Evolutionary conservation across 2,888 invertebrate genomes (phyloP), one percentile per base, ranked within the genome.

Genomic region (Oligia latruncula): DNA sequence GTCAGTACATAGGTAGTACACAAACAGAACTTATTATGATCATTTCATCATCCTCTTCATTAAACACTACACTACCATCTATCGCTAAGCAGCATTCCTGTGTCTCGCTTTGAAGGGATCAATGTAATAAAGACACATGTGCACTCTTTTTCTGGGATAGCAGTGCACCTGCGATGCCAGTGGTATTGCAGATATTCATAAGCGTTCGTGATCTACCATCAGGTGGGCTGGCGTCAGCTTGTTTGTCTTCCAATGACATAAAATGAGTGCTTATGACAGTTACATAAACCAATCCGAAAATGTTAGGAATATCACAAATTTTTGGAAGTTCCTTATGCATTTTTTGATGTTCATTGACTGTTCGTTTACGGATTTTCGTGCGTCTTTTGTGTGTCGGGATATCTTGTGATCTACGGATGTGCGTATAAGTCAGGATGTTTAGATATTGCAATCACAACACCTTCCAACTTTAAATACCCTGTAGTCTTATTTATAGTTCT

Each of bases 1-100:
- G 98, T 98, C 92, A 95, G 96, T 93, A 72, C 83, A 82, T 82
- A 78, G 81, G 81, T 82, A 82, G 80, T 76, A 81, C 67, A 71
- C 82, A 40, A 66, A 77, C 67, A 62, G 15, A 77, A 71, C 17
- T 81, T 81, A 76, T 71, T 82, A 71, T 60, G 1, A 46, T 74
- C 81, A 80, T 20, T 11, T 60, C 52, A 58, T 43, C 15, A 52
- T 29, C 40, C 76, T 23, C 17, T 46, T 71, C 65, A 64, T 58
- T 23, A 1, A 46, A 20, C 20, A 55, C 40, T n/a, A 13, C 35
- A 71, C 58, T 20, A 17, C 49, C n/a, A 4, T 70, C 4, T 29
- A 29, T 35, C 23, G 4, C 15, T 20, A 40, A n/a, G 9, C 35
- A 9, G 2, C 6, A 6, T 9, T 68, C 20, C 2, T 52, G 13